A percentile compares a stretch with the other conserved stretches of the same genome.
phyloP scores from a whole-genome alignment of 2,113 vertebrate species.

The Cololabis saira region DNA sequence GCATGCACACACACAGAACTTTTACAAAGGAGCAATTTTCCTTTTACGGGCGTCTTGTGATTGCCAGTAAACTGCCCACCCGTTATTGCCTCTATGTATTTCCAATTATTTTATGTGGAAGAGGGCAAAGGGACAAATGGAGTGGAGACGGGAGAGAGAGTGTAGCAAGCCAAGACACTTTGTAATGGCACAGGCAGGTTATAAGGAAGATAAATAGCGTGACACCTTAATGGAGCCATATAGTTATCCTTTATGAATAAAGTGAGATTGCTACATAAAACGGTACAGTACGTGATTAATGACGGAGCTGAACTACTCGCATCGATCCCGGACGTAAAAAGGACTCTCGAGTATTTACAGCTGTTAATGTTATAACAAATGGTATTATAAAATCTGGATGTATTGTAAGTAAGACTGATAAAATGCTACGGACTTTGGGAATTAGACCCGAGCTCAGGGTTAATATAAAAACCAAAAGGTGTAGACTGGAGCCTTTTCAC shows the following conservation, averaged over 20 bases:
- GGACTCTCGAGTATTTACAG: conserved; percentile 74
- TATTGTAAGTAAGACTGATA: conserved; percentile 53
- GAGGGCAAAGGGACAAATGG: conserved; percentile 76
- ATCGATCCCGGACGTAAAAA: conserved; percentile 68
- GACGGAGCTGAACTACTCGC: conserved; percentile 54
- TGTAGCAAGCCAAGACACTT: conserved; percentile 67
- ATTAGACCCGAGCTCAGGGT: too few relatives aligned
- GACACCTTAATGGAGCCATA: conserved; percentile 79
- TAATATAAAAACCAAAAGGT: too few relatives aligned
- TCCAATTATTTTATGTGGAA: conserved; percentile 78
- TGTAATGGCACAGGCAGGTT: conserved; percentile 74
- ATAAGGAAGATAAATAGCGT: conserved; percentile 80
- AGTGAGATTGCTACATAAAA: conserved; percentile 82
- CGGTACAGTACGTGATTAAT: conserved; percentile 71
- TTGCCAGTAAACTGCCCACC: conserved; percentile 70
- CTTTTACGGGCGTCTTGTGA: conserved; percentile 67
- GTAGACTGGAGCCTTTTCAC: too few relatives aligned
- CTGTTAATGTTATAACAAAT: conserved; percentile 76
- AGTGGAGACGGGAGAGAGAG: conserved; percentile 56
- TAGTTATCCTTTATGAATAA: conserved; percentile 82
- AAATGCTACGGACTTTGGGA: conserved; percentile 43
- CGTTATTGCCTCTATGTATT: conserved; percentile 75
- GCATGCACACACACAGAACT: neutral
- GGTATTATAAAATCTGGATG: conserved; percentile 68
- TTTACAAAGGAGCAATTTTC: conserved; percentile 59